Evolutionary conservation across 2,113 vertebrate genomes (phyloP), one percentile per base, ranked within the genome.

Genomic region (Isichthys henryi): DNA sequence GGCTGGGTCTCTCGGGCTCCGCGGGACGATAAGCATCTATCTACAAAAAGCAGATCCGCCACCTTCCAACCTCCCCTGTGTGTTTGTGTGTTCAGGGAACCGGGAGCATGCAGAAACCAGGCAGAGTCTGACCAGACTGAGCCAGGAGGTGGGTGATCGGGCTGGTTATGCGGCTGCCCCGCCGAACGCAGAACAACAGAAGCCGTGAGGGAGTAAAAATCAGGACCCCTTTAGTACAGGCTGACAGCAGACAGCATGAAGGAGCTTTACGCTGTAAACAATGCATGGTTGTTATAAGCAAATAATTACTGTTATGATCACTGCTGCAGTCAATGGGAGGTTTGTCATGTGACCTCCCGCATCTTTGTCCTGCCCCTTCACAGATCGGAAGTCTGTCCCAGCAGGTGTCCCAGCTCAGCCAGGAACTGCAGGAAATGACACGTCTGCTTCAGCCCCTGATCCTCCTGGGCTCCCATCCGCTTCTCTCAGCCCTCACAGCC

Each of bases 381-480:
- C 92, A 97, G 96, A 96, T 97, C 96, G 95, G 91, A 89, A 88
- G 89, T 88, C 94, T 97, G 74, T 95, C 96, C 5, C 95, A 94
- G 89, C 96, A 97, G 91, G 96, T 97, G 15, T 95, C 94, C 85
- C 93, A 92, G 82, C 95, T 97, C 90, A 96, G 96, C 89, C 94
- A 95, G 88, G 96, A 97, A 91, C 93, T 97, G 35, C 95, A 95
- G 93, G 95, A 96, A 86, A 95, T 97, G 95, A 94, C 95, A 7
- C 93, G 93, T 31, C 95, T 97, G 46, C 94, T 97, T 2, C 95
- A 93, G 88, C 96, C 96, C 90, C 92, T 96, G 88, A 93, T 97
- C 49, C 92, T 95, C 58, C 90, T 92, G 2, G 50, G 92, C 5
- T 90, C 94, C 1, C 95, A 92, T 84, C 93, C 93, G 23, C 45